Evolutionary conservation across 2,797 vertebrate species (phyloP).

Genomic region (Ctenochaetus hawaiiensis): DNA sequence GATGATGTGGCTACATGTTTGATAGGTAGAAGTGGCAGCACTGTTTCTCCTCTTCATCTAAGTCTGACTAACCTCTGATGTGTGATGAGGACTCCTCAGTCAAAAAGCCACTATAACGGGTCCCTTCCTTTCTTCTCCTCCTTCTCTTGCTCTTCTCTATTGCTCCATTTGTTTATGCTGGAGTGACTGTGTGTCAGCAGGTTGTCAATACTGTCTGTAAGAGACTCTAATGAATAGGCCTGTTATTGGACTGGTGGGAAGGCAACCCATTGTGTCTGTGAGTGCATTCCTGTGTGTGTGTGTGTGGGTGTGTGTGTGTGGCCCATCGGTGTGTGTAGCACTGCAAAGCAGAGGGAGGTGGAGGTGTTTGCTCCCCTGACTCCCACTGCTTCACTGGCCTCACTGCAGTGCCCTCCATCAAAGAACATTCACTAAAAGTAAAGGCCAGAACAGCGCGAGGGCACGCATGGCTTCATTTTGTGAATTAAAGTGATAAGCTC

Average conservation of each 20-base stretch:
- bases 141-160: constrained; percentile 47
- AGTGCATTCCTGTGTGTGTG: constrained; percentile 43
- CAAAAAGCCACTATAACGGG: constrained; percentile 58
- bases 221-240: constrained; percentile 86
- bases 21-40: not conserved
- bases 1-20: not conserved
- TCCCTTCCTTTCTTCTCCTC: constrained; percentile 44
- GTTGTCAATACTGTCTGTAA: constrained; percentile 85
- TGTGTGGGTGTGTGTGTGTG: constrained; percentile 18
- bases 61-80: constrained; percentile 21
- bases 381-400: constrained; percentile 51
- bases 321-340: constrained; percentile 49
- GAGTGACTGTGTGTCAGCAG: constrained; percentile 80
- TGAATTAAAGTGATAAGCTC: constrained; percentile 14
- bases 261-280: constrained; percentile 77
- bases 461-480: not conserved
- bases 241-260: constrained; percentile 83
- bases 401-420: constrained; percentile 61
- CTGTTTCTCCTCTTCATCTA: constrained; percentile 15
- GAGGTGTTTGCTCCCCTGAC: constrained; percentile 58
- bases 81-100: constrained; percentile 30
- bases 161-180: constrained; percentile 80
- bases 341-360: constrained; percentile 69
- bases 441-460: constrained; percentile 18
- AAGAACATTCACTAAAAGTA: constrained; percentile 39